phyloP scores from a whole-genome alignment of 1,140 invertebrate species.

The Ostrea denselamellosa region DNA sequence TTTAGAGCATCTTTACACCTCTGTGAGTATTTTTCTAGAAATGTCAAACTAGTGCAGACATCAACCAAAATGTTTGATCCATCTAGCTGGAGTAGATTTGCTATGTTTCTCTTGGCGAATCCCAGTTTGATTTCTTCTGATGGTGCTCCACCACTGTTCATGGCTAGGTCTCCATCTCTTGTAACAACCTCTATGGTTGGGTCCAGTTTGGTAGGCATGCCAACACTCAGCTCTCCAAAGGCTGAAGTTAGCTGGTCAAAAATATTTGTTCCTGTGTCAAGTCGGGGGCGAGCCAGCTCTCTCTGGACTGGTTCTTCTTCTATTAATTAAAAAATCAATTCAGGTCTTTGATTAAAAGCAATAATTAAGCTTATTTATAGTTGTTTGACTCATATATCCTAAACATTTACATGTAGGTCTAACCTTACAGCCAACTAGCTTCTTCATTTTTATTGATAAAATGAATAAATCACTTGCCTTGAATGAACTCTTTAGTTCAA shows the following conservation, averaged over 20 bases:
- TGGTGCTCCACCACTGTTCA: slow-evolving; percentile 72
- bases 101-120: slow-evolving; percentile 83
- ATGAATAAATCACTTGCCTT: neutral
- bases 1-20: slow-evolving; percentile 86
- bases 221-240: slow-evolving; percentile 73
- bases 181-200: slow-evolving; percentile 65
- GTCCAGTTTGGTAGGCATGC: slow-evolving; percentile 60
- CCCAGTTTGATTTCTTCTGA: slow-evolving; percentile 75
- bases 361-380: no score
- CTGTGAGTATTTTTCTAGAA: slow-evolving; percentile 86
- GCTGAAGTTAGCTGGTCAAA: slow-evolving; percentile 80
- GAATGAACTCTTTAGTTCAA: neutral
- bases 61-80: slow-evolving; percentile 90
- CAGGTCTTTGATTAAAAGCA: no score
- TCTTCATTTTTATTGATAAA: neutral
- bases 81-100: slow-evolving; percentile 84
- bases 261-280: slow-evolving; percentile 78
- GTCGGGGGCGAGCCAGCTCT: slow-evolving; percentile 73
- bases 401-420: no score
- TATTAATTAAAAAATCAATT: no score
- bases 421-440: no score
- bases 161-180: slow-evolving; percentile 74
- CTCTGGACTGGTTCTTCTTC: slow-evolving; percentile 61
- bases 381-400: no score
- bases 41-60: slow-evolving; percentile 86